These are phyloP conservation scores for Muscina levida DNA, from an alignment of 2,888 invertebrate species.

Conservation along the genomic window DNA sequence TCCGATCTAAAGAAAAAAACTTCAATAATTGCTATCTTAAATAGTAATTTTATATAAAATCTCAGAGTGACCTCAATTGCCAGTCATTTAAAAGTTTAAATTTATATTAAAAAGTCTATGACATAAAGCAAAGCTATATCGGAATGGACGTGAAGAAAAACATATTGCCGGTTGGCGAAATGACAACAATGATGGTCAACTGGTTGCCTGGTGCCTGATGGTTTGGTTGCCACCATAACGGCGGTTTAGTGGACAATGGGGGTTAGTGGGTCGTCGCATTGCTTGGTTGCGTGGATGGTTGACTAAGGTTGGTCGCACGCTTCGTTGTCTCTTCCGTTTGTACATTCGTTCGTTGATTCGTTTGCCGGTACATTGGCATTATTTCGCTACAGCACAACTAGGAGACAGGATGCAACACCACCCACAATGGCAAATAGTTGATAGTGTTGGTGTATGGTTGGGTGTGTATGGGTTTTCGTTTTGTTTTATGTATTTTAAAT, in stretches of 20 bases:
- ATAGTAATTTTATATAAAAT: too few relatives aligned
- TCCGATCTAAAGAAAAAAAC: too few relatives aligned
- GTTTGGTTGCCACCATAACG: neutral
- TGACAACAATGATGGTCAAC: slow-evolving; percentile 62
- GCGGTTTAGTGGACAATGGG: neutral
- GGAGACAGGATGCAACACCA: slow-evolving; percentile 4
- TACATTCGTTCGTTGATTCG: slow-evolving; percentile 44
- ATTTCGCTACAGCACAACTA: slow-evolving; percentile 17
- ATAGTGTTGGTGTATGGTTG: slow-evolving; percentile 16
- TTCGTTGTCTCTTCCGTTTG: slow-evolving; percentile 16
- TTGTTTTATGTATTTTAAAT: slow-evolving; percentile 57
- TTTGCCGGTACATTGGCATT: slow-evolving; percentile 15
- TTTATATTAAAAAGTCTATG: too few relatives aligned
- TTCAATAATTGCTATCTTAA: too few relatives aligned
- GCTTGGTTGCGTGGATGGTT: neutral
- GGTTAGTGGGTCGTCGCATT: slow-evolving; percentile 2
- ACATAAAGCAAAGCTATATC: too few relatives aligned
- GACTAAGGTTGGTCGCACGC: neutral
- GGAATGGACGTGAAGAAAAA: neutral
- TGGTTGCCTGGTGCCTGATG: slow-evolving; percentile 2
- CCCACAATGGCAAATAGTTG: slow-evolving; percentile 36
- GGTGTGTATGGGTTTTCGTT: slow-evolving; percentile 17
- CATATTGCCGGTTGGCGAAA: slow-evolving; percentile 60
- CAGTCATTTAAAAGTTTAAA: too few relatives aligned
- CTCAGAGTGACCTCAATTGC: too few relatives aligned